Base-by-base conservation (phyloP, 2,113 vertebrate species). In the Oxygymnocypris stewartii region DNA sequence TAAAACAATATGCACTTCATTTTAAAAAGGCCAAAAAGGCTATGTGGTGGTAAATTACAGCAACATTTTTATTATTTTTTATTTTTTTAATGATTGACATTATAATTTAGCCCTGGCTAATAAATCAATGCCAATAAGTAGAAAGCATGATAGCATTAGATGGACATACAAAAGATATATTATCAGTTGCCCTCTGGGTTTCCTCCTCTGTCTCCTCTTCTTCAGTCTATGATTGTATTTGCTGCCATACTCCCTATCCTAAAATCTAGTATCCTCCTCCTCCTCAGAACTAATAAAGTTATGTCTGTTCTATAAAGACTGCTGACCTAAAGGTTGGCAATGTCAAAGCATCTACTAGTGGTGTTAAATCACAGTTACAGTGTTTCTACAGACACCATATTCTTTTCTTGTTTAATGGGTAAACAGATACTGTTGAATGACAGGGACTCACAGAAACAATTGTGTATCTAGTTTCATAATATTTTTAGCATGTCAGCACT, bases 141-240 rank as follows among this genome's bases (percentile, higher is more conserved):
- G 20, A 73, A 47, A 63, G 44, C 44, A 37, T 13, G 47, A 47
- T 23, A 65, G 28, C 42, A 73, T 73, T 73, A 40, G 18, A 73
- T n/a, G 14, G 37, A n/a, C 69, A 83, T 37, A 47, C 57, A 54
- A 25, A 12, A 51, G 23, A 54, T 31, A 84, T 78, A 81, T 79
- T 40, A 71, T 69, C 11, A n/a, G 37, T 79, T 42, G n/a, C 23
- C 40, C 75, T 71, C 82, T 61, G 25, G 82, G 82, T 42, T 79
- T 76, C 23, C 73, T 44, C n/a, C 42, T 7, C 40, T 82, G 49
- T 44, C 79, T 84, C 71, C 74, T 25, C 63, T 61, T 63, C 8
- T 75, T 47, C 54, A 75, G 35, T 57, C 74, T 16, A 65, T 88
- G 51, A 88, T 76, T 87, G 51, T 28, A 44, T 84, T 84, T 84